Base-by-base conservation (phyloP, 2,113 vertebrate genomes). In the Porphyrio hochstetteri region DNA sequence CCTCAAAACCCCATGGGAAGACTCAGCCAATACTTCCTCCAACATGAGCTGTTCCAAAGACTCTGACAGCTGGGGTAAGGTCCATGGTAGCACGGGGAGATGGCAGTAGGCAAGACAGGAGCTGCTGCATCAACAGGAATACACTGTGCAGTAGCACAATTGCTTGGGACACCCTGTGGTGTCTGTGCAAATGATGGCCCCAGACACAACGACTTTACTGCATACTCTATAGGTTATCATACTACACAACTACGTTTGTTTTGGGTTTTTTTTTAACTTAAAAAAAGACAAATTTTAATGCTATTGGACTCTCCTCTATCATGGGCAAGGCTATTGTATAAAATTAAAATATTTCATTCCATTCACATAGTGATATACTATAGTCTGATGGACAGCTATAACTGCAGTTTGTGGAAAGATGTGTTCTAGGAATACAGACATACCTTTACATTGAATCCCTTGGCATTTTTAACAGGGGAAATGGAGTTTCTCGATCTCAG, bases 261-360 rank as follows among this genome's bases (percentile, higher is more conserved):
- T 44, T 40, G 6, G 42, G 16, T 18, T 48, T 48, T 48, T 48
- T 48, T 21, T 48, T 20, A 8, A 48, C 48, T 48, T 48, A 10
- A 21, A 23, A 2, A 27, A 0, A 11, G 1, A 50, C 10, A 27
- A 1, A 38, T 33, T n/a, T 46, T 17, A 44, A 2, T 36, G 33
- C 35, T 15, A 11, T 38, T 75, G 57, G 48, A 44, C 20, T 42
- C 52, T 65, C 42, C 65, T 53, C 13, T 33, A 35, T 48, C 29
- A 1, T 33, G n/a, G 31, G 13, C 1, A 0, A 67, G 17, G n/a
- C 27, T 63, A 3, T 53, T 86, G 10, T 1, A 53, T 36, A 40
- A 48, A 88, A 75, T 19, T 35, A 38, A 71, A 89, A 33, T 59
- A 35, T 35, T 76, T 68, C 3, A 9, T n/a, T 68, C 27, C 2